Evolutionary conservation across 1,140 invertebrate species (phyloP).

Genomic region (Euura lappo): DNA sequence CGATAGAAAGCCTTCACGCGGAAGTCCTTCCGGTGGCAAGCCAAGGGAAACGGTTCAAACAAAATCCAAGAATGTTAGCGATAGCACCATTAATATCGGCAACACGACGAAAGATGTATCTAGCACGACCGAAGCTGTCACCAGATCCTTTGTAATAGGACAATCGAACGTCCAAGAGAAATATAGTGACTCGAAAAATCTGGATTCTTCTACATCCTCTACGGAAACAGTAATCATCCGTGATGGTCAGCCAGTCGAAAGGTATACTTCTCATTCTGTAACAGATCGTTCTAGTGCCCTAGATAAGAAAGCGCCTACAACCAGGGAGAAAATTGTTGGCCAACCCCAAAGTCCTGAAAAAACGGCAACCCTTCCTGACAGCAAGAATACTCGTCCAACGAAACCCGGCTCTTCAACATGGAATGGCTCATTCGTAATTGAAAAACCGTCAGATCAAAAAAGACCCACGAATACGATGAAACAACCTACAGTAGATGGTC

Average conservation of each 20-base stretch:
- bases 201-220: constrained; percentile 39
- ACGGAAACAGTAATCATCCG: constrained; percentile 39
- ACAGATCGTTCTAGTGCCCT: neutral
- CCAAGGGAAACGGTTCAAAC: neutral
- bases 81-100: neutral
- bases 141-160: constrained; percentile 32
- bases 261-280: neutral
- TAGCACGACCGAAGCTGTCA: constrained; percentile 32
- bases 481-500: neutral
- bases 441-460: constrained; percentile 18
- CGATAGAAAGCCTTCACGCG: neutral
- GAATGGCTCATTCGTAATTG: constrained; percentile 19
- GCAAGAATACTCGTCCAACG: constrained; percentile 8
- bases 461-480: neutral
- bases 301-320: neutral
- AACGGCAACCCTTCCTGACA: constrained; percentile 3
- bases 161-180: constrained; percentile 36
- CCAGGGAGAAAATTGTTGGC: neutral
- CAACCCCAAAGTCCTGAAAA: constrained; percentile 14
- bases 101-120: constrained; percentile 17
- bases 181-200: constrained; percentile 35
- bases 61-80: neutral
- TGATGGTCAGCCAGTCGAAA: constrained; percentile 40
- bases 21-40: constrained; percentile 9
- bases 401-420: constrained; percentile 1